Base-by-base conservation (phyloP, 2,113 vertebrate genomes). In the Ochotona princeps region DNA sequence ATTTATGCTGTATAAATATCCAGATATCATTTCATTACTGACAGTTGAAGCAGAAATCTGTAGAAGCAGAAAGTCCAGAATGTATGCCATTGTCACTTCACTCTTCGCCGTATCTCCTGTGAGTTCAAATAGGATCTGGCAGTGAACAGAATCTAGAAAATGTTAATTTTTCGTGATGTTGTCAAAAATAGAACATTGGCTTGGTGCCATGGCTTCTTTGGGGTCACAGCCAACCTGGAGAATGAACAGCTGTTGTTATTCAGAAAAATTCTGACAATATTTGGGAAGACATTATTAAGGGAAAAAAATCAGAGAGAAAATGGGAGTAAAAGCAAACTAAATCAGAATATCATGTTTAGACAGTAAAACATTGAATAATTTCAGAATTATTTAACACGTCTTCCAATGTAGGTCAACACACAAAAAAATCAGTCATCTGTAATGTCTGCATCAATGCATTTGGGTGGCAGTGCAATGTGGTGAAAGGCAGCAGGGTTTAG, bases 181-280 rank as follows among this genome's bases (percentile, higher is more conserved):
- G 83, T 96, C 83, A 91, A 92, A 86, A 76, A 95, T 67, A 94
- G 89, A 94, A 94, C 67, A 93, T 44, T 95, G 93, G 94, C 90
- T 85, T 72, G 25, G 73, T 95, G 88, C 87, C 88, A 9, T 2
- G 44, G 14, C 2, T 78, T 10, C 1, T 2, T 92, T 83, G 79
- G 4, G 11, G 90, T 90, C 70, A 54, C 25, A 76, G 73, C 73
- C 60, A 78, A 70, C 67, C 94, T 97, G 93, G 67, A 6, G 74
- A 92, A 67, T 78, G 65, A 96, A 72, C 84, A 94, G 82, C 75
- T 89, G 94, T 82, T 96, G 83, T 95, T 97, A 94, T 91, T 96
- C 93, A 96, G 85, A 96, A 94, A 93, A 96, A 94, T 44, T 94
- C 85, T 93, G 75, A 86, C 72, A 97, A 94, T 95, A 96, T 97